Evolutionary conservation across 64 coral and sea anemone genomes (phyloP).

Genomic region (Hydrozoanthus tunicans): DNA sequence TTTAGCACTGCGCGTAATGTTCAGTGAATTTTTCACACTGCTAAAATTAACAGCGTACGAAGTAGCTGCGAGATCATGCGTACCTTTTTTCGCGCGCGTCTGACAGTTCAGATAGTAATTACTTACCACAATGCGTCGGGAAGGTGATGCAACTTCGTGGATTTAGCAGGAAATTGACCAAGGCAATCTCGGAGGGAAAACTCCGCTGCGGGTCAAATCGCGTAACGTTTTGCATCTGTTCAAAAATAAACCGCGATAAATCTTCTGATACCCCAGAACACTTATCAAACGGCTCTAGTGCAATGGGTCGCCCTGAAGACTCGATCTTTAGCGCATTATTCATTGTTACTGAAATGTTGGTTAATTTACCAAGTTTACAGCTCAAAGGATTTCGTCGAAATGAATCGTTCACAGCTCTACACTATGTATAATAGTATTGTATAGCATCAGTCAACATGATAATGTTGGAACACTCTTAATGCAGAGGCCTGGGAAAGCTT

Average conservation of each 20-base stretch:
- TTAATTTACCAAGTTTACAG: not conserved
- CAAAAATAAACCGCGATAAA: not conserved
- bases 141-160: not conserved
- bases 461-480: not conserved
- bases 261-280: not conserved
- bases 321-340: not conserved
- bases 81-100: not conserved
- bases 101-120: not conserved
- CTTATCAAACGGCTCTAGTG: not conserved
- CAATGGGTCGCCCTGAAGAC: not conserved
- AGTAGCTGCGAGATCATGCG: not conserved
- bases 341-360: not conserved
- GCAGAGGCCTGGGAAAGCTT: not conserved
- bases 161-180: constrained; percentile 32
- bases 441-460: not conserved
- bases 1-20: too few relatives aligned
- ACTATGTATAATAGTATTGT: not conserved
- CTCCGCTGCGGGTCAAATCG: not conserved
- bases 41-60: not conserved
- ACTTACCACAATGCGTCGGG: not conserved
- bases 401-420: not conserved
- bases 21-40: not conserved
- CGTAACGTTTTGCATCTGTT: constrained; percentile 18
- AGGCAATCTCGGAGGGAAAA: constrained; percentile 25
- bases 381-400: not conserved